phyloP scores from a whole-genome alignment of 2,888 invertebrate genomes.

The Portevinia maculata region DNA sequence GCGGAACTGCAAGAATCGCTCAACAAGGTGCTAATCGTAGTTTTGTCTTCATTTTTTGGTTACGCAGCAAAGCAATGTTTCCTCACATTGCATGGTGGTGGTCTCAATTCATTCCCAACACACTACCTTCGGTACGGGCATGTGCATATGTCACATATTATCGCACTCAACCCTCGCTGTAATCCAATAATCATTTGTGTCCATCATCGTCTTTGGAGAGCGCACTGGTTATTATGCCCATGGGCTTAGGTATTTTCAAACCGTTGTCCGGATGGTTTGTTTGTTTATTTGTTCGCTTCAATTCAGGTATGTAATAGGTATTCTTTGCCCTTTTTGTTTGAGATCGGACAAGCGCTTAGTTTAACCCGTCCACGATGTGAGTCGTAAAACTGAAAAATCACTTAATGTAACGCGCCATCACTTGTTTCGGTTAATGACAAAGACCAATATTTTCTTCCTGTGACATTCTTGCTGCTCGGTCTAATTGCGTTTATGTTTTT shows the following conservation, averaged over 20 bases:
- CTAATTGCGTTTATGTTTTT: conserved; percentile 71
- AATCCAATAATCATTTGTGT: conserved; percentile 69
- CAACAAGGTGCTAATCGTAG: conserved; percentile 73
- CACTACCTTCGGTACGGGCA: conserved; percentile 50
- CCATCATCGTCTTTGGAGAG: conserved; percentile 56
- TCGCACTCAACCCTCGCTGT: conserved; percentile 67
- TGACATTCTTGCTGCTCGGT: conserved; percentile 75
- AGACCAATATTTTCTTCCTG: conserved; percentile 77
- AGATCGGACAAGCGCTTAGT: conserved; percentile 46
- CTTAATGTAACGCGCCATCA: conserved; percentile 72
- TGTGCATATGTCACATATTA: conserved; percentile 72
- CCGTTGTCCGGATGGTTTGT: conserved; percentile 58
- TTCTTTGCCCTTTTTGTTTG: conserved; percentile 71
- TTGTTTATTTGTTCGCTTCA: conserved; percentile 72
- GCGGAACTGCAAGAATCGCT: conserved; percentile 65
- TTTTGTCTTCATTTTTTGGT: conserved; percentile 65
- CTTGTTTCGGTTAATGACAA: conserved; percentile 76
- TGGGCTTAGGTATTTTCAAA: conserved; percentile 26
- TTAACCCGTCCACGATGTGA: conserved; percentile 2
- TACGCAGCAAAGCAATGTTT: conserved; percentile 63
- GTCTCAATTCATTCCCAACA: conserved; percentile 61
- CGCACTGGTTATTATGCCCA: conserved; percentile 21
- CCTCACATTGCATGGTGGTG: conserved; percentile 63
- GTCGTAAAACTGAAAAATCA: conserved; percentile 66
- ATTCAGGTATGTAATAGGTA: conserved; percentile 67